phyloP scores from a whole-genome alignment of 2,888 invertebrate genomes.

The Cryptocephalus primarius region DNA sequence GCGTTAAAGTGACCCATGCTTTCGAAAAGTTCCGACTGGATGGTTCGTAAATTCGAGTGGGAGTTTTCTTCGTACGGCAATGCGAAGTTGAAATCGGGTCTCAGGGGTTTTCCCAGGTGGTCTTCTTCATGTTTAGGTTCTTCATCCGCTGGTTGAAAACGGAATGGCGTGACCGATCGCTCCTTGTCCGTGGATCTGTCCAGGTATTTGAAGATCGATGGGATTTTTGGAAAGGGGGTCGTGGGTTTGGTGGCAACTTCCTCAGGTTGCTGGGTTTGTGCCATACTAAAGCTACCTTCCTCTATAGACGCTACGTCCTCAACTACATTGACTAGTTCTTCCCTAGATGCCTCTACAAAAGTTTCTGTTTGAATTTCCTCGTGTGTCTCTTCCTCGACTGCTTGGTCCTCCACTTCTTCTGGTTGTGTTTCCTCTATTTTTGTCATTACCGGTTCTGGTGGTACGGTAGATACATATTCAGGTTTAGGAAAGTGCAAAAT shows the following conservation, averaged over 20 bases:
- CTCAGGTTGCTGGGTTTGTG: too few relatives aligned
- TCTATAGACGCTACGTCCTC: too few relatives aligned
- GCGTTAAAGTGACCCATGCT: conserved; percentile 35
- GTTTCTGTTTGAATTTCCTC: not conserved
- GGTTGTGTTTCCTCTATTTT: conserved; percentile 1
- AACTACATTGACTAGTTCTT: too few relatives aligned
- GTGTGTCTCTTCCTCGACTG: conserved; percentile 3
- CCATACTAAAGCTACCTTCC: too few relatives aligned
- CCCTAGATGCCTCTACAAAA: not conserved
- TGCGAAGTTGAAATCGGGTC: conserved; percentile 29
- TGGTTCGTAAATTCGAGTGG: conserved; percentile 16
- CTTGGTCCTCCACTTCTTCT: conserved; percentile 1
- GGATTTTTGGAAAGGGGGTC: conserved; percentile 4
- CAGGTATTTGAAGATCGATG: conserved; percentile 21
- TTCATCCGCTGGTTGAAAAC: not conserved
- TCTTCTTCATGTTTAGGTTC: not conserved
- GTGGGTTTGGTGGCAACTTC: not conserved
- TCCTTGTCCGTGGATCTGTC: conserved; percentile 14
- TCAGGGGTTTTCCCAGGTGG: conserved; percentile 3
- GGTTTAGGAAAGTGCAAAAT: conserved; percentile 11
- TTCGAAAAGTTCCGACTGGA: conserved; percentile 34
- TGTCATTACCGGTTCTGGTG: not conserved
- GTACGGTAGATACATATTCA: too few relatives aligned
- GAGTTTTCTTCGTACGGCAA: conserved; percentile 16
- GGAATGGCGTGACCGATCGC: conserved; percentile 10